Evolutionary conservation across 2,113 vertebrate species (phyloP), one percentile per base, ranked within the genome.

Genomic region (Gymnobelideus leadbeateri): DNA sequence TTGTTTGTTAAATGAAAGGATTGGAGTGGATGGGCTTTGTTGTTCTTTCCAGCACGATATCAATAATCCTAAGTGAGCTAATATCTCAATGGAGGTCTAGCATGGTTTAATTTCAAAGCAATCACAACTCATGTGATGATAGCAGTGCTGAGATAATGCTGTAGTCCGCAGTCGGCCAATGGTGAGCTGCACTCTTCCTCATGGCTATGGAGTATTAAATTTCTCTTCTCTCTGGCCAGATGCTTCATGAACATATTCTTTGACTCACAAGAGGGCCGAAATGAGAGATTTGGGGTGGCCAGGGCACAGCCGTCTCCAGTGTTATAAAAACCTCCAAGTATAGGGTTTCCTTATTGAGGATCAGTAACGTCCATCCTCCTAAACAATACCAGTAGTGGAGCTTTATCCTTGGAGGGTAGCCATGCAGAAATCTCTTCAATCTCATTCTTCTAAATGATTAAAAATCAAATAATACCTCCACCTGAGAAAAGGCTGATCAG

Each of bases 71-170:
- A 37, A 37, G 49, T 91, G 3, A 96, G 24, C 49, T 53, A n/a
- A 96, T 93, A 89, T 47, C 21, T 54, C 43, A 61, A 94, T 77
- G 50, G 6, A 96, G 55, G 68, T 11, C 6, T 91, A n/a, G 31
- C 28, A 4, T 53, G 47, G 55, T 91, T 53, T 77, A 50, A 28
- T 94, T 25, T 52, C 49, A 84, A 54, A 51, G 14, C 31, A n/a
- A 21, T 77, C n/a, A 1, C n/a, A 77, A 77, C 3, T 77, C 31
- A 68, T 21, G 11, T 68, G 31, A 37, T 77, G 37, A 19, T 37
- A 77, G 37, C 19, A 19, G 14, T 77, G 14, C 61, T 77, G 61
- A 77, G 61, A 77, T n/a, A 77, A 28, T 37, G 28, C 9, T 68
- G 31, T 28, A 57, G 55, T 12, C 57, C 57, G 28, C 10, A 37